phyloP scores from a whole-genome alignment of 2,888 invertebrate species.

The Frankliniella fusca region DNA sequence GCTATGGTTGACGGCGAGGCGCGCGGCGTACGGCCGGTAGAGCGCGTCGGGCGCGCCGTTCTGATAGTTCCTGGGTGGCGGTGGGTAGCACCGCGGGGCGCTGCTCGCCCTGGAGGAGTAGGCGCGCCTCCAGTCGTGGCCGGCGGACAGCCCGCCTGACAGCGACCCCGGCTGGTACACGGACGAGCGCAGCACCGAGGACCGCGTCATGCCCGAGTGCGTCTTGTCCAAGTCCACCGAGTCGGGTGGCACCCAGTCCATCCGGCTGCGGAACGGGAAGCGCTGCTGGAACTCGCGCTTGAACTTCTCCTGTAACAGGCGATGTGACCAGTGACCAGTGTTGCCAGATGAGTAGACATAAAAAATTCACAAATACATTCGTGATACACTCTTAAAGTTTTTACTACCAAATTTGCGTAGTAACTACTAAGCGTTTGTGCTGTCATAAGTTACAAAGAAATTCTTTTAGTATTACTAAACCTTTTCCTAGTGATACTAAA shows the following conservation, averaged over 20 bases:
- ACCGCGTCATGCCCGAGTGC: background rate
- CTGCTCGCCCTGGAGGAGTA: background rate
- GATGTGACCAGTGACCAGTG: too few species aligned
- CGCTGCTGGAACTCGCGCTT: constrained; percentile 71
- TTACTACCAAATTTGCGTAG: too few species aligned
- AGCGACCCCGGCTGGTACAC: background rate
- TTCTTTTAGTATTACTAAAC: too few species aligned
- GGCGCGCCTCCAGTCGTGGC: background rate
- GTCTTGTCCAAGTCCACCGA: constrained; percentile 13
- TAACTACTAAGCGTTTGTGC: too few species aligned
- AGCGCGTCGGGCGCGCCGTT: constrained; percentile 13
- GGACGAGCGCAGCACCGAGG: background rate
- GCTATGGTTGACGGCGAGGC: background rate
- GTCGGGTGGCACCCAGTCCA: constrained; percentile 31
- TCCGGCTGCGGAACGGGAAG: constrained; percentile 48
- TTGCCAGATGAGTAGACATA: too few species aligned
- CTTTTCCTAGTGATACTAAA: too few species aligned
- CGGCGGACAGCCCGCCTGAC: background rate
- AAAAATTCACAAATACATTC: too few species aligned
- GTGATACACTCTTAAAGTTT: too few species aligned
- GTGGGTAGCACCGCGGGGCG: background rate
- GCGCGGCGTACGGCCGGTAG: background rate
- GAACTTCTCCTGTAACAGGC: constrained; percentile 64
- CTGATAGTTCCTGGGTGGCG: background rate
- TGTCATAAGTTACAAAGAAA: too few species aligned